Base-by-base conservation (phyloP, 2,113 vertebrate species). In the Ctenomys sociabilis region DNA sequence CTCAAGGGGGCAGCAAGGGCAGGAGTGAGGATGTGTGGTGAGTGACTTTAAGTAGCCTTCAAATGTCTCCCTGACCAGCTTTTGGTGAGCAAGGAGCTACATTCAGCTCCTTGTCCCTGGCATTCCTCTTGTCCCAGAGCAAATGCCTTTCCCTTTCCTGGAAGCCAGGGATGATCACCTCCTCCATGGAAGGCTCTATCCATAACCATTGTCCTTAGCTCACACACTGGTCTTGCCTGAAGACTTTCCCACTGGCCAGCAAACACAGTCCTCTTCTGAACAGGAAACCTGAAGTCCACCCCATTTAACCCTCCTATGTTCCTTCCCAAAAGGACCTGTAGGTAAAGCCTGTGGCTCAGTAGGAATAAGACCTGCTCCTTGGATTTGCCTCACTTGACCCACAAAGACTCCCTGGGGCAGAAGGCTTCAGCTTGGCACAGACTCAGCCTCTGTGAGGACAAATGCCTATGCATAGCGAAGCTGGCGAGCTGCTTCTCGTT, bases 31-130 rank as follows among this genome's bases (percentile, higher is more conserved):
- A 16, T 52, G 5, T 82, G 1, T 43, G 86, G 70, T 66, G 81
- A 78, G 52, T 85, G 93, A 35, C 85, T 93, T 90, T n/a, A 40
- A 91, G 72, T 84, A 95, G 70, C 43, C 61, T 68, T 59, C 95
- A 63, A 0, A 43, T 21, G 13, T 35, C 54, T 37, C 89, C 32
- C 2, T 3, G 72, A 52, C 61, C 63, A 28, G 30, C 85, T 80
- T 93, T 73, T 57, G 73, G 59, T 73, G 83, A 83, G 32, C 28
- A 49, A 49, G n/a, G 63, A 95, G n/a, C 78, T 35, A 14, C 35
- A 10, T 12, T 43, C 24, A 83, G 64, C 35, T 73, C 72, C 3
- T 0, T 13, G 2, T n/a, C 54, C 35, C 24, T n/a, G n/a, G n/a
- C n/a, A n/a, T n/a, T 70, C 45, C 63, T 5, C 11, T 82, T 59